Evolutionary conservation across 2,888 invertebrate species (phyloP).

Genomic region (Lacanobia oleracea): DNA sequence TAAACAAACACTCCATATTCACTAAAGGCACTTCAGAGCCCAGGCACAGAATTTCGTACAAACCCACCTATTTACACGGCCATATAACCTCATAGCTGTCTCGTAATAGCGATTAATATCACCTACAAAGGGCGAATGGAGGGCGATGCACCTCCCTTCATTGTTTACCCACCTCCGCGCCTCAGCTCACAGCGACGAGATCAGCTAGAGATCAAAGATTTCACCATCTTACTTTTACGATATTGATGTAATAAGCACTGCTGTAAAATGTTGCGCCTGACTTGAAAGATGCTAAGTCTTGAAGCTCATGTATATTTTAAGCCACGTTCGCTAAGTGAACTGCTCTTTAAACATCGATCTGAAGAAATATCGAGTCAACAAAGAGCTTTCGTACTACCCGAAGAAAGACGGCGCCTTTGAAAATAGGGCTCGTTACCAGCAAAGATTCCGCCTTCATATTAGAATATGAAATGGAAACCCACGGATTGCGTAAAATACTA

Average conservation of each 20-base stretch:
- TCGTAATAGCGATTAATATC: constrained; percentile 55
- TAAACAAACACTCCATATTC: background rate
- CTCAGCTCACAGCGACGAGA: constrained; percentile 56
- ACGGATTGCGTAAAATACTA: constrained; percentile 36
- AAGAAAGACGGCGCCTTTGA: constrained; percentile 34
- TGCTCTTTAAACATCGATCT: constrained; percentile 41
- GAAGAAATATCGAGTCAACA: constrained; percentile 37
- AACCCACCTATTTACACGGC: background rate
- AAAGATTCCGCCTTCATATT: constrained; percentile 32
- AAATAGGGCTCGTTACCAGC: constrained; percentile 58
- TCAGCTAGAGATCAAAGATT: constrained; percentile 79
- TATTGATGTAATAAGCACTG: constrained; percentile 79
- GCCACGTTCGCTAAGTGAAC: constrained; percentile 53
- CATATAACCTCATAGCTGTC: constrained; percentile 49
- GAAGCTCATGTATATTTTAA: constrained; percentile 65
- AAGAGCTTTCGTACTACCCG: constrained; percentile 38
- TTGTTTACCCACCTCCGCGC: constrained; percentile 71
- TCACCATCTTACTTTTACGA: constrained; percentile 75
- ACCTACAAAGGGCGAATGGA: constrained; percentile 51
- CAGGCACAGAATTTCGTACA: background rate
- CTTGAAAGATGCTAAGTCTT: constrained; percentile 62
- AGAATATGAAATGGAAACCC: constrained; percentile 51
- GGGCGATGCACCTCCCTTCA: constrained; percentile 57
- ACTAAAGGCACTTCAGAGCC: background rate
- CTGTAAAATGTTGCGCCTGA: constrained; percentile 69